Evolutionary conservation across 1,140 invertebrate genomes (phyloP).

Genomic region (Drosophila leontia): DNA sequence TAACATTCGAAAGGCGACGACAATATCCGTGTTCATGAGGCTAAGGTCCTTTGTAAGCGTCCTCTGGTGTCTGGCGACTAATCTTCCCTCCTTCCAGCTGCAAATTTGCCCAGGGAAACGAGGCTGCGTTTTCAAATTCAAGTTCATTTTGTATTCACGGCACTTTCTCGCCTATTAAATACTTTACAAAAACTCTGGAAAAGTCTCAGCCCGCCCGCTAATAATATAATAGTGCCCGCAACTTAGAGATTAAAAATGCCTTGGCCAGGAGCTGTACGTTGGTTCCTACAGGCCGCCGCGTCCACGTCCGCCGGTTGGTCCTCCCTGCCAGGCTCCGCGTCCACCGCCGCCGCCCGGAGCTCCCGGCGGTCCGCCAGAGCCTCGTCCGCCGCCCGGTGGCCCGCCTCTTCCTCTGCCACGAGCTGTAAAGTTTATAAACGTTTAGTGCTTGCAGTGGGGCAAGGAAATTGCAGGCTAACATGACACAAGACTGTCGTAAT

Average conservation of each 20-base stretch:
- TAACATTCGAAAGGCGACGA: slow-evolving; percentile 84
- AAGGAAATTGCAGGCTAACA: neutral
- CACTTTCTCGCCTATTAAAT: slow-evolving; percentile 29
- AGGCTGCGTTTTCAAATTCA: slow-evolving; percentile 48
- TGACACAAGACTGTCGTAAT: slow-evolving; percentile 18
- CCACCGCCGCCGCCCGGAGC: slow-evolving; percentile 83
- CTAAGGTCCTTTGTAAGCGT: slow-evolving; percentile 36
- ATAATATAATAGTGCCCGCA: slow-evolving; percentile 53
- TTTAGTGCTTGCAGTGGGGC: slow-evolving; percentile 1
- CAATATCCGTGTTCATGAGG: slow-evolving; percentile 34
- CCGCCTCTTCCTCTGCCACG: slow-evolving; percentile 84
- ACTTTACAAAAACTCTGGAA: slow-evolving; percentile 39
- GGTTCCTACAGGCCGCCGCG: slow-evolving; percentile 78
- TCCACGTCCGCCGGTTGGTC: slow-evolving; percentile 83
- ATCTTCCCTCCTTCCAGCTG: slow-evolving; percentile 37
- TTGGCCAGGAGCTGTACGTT: neutral
- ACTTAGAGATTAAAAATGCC: slow-evolving; percentile 60
- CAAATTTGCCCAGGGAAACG: slow-evolving; percentile 9
- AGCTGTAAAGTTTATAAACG: slow-evolving; percentile 45
- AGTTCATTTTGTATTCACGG: slow-evolving; percentile 41
- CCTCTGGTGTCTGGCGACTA: slow-evolving; percentile 24
- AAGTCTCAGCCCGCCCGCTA: slow-evolving; percentile 66
- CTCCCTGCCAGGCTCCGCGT: slow-evolving; percentile 84
- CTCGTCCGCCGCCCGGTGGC: slow-evolving; percentile 74
- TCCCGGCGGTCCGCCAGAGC: slow-evolving; percentile 72